These are phyloP conservation scores for Aelia acuminata DNA, from an alignment of 2,888 invertebrate genomes.

Conservation along the genomic window DNA sequence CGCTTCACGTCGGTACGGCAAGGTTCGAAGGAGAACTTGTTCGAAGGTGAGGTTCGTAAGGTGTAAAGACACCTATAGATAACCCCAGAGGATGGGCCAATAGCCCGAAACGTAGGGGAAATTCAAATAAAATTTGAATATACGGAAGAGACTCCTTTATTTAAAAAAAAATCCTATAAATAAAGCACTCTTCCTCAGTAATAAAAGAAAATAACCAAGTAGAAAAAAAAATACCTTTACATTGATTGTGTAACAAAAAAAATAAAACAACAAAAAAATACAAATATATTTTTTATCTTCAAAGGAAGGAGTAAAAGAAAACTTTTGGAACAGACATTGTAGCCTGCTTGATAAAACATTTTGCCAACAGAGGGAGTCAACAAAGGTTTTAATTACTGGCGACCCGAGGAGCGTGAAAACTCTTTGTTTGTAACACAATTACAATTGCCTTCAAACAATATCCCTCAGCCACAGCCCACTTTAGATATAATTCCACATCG, in stretches of 20 bases:
- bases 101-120: no score
- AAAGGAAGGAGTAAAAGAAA: not conserved
- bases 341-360: constrained; percentile 29
- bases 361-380: constrained; percentile 20
- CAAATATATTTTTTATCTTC: not conserved
- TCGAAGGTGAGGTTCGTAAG: no score
- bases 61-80: no score
- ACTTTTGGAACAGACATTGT: not conserved
- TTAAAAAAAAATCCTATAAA: no score
- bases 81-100: no score
- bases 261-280: not conserved
- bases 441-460: not conserved
- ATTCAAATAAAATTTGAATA: no score
- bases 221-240: not conserved
- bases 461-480: not conserved
- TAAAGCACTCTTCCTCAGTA: no score
- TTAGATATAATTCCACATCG: constrained; percentile 37
- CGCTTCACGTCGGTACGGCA: no score
- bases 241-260: not conserved
- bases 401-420: constrained; percentile 47
- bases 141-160: no score
- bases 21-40: no score
- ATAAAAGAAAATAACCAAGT: no score
- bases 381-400: constrained; percentile 41
- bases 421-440: constrained; percentile 44